Base-by-base conservation (phyloP, 2,797 vertebrate species). In the Syngnathus acus region DNA sequence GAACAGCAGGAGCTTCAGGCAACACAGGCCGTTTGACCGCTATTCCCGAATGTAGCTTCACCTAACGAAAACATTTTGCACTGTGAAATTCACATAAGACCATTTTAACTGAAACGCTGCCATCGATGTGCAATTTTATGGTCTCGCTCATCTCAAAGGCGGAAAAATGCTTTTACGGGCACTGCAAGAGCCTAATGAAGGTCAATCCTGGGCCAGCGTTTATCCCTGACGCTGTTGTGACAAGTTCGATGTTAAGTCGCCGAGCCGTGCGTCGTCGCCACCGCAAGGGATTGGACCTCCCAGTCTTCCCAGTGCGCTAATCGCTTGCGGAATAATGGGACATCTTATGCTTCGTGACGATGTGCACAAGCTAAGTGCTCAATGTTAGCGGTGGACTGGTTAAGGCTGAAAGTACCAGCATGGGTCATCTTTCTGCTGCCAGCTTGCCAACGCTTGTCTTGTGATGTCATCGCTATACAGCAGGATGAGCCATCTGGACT, bases 401-500 rank as follows among this genome's bases (percentile, higher is more conserved):
- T 43, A 17, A 73, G 68, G 68, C 62, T 65, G 47, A 72, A 68
- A 70, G 70, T 65, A 73, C 65, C 81, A 75, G 67, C 77, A 72
- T 68, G 73, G 72, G 71, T 83, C 51, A 11, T 62, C 68, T 82
- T 78, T 78, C 66, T 73, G 47, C 72, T 82, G 79, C 80, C 77
- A 82, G 68, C 67, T 75, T 74, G 76, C 74, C 76, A 73, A 74
- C 32, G 32, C 6, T 39, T 14, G 55, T 71, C 67, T 65, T 79
- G 65, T 74, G 63, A 74, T 88, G 78, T 84, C 81, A 72, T 83
- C 82, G 68, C 71, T 78, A 37, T 37, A 37, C 32, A 84, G 76
- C 75, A 85, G 83, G 81, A 88, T 83, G 81, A 82, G 68, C 90
- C 91, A 92, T 92, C 90, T 93, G 91, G 87, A 75, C 88, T 75